Conservation (phyloP, 2,888 invertebrate genomes). For the Eupithecia dodoneata region DNA sequence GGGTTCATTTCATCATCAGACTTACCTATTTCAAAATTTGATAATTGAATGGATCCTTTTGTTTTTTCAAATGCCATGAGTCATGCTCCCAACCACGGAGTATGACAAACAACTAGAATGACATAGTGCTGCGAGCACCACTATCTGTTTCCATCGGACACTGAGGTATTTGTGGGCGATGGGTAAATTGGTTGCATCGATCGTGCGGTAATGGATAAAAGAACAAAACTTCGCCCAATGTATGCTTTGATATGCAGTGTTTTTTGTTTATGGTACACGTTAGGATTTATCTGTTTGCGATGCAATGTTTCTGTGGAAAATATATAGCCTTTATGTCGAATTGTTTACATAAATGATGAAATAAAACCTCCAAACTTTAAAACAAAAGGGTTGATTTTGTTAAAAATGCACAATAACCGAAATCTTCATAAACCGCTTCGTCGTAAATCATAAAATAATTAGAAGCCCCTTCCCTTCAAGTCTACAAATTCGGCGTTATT, state of each 20-base stretch:
- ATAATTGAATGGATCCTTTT: not conserved
- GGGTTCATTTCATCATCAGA: no score
- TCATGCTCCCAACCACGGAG: not conserved
- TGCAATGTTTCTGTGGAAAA: constrained; percentile 1
- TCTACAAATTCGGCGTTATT: constrained; percentile 81
- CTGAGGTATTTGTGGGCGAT: constrained; percentile 80
- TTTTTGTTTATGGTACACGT: constrained; percentile 49
- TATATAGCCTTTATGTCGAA: not conserved
- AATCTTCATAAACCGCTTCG: constrained; percentile 63
- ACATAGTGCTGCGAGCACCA: constrained; percentile 50
- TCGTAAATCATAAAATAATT: constrained; percentile 79
- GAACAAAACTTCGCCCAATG: constrained; percentile 57
- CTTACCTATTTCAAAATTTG: not conserved
- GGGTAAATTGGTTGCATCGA: constrained; percentile 82
- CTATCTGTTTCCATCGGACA: constrained; percentile 66
- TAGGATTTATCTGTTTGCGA: constrained; percentile 39
- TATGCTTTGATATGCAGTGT: constrained; percentile 64
- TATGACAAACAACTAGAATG: constrained; percentile 26
- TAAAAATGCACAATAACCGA: constrained; percentile 52
- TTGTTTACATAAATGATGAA: not conserved
- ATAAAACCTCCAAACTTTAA: constrained; percentile 23
- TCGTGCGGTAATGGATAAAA: constrained; percentile 68
- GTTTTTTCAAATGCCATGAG: constrained; percentile 13
- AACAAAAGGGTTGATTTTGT: constrained; percentile 55
- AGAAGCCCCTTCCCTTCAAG: constrained; percentile 42